Conservation (phyloP, 2,888 invertebrate genomes). For the Yponomeuta sedellus region DNA sequence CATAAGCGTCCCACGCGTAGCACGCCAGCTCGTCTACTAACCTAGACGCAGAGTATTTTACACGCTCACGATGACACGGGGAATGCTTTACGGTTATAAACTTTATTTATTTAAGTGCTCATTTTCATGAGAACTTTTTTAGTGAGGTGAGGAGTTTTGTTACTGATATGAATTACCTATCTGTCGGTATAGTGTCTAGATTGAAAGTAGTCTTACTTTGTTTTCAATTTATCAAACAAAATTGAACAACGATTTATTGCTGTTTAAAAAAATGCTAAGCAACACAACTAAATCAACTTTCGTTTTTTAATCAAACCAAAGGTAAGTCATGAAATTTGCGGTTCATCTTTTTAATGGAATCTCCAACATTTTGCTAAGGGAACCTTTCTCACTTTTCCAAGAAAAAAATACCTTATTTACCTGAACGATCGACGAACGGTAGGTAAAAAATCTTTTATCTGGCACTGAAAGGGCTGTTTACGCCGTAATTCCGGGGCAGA, state of each 20-base stretch:
- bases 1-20: background rate
- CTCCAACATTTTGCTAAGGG: constrained; percentile 20
- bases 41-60: constrained; percentile 3
- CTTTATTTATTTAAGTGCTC: constrained; percentile 4
- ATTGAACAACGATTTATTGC: too few species aligned
- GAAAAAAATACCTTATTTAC: constrained; percentile 45
- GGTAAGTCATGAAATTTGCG: background rate
- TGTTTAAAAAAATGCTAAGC: background rate
- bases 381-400: constrained; percentile 29
- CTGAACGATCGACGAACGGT: constrained; percentile 46
- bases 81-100: constrained; percentile 2
- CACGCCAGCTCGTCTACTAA: constrained; percentile 1
- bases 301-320: background rate
- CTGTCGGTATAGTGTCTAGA: too few species aligned
- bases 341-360: constrained; percentile 7
- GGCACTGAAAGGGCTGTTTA: constrained; percentile 58
- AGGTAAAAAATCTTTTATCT: constrained; percentile 56
- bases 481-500: constrained; percentile 48
- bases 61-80: constrained; percentile 7
- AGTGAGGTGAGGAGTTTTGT: background rate
- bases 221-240: too few species aligned
- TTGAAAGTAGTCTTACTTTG: too few species aligned
- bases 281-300: background rate
- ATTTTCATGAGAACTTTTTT: background rate
- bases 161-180: too few species aligned